These are phyloP conservation scores for Tetramorium alpestre DNA, from an alignment of 1,140 invertebrate species.

Conservation along the genomic window DNA sequence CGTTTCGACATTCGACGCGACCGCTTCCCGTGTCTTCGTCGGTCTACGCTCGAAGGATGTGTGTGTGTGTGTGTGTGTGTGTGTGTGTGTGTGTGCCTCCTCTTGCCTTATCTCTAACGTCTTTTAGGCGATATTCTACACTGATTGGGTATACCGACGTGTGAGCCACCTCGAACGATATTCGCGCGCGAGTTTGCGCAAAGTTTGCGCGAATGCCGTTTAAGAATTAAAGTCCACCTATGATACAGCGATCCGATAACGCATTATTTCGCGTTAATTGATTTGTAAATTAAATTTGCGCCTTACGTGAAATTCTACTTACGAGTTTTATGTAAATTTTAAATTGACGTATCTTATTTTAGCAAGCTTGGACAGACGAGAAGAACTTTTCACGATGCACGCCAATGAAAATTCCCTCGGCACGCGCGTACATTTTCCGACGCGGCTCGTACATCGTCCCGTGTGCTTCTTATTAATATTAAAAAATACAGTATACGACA, in stretches of 20 bases:
- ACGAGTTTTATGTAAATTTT: neutral
- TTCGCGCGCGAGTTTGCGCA: neutral
- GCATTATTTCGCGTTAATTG: neutral
- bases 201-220: neutral
- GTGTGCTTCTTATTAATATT: slow-evolving; percentile 32
- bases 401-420: neutral
- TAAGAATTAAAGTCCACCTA: neutral
- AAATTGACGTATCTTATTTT: neutral
- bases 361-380: neutral
- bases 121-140: slow-evolving; percentile 28
- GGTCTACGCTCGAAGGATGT: neutral
- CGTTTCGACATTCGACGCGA: slow-evolving; percentile 39
- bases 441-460: slow-evolving; percentile 13
- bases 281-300: slow-evolving; percentile 3
- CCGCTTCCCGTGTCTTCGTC: neutral
- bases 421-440: neutral
- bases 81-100: neutral
- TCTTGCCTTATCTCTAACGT: neutral
- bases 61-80: neutral
- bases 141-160: neutral
- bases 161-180: neutral
- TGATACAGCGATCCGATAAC: neutral
- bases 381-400: neutral
- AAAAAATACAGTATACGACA: slow-evolving; percentile 48
- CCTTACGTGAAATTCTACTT: slow-evolving; percentile 1